Conservation (phyloP, 1,140 invertebrate genomes). For the Asbolus verrucosus region DNA sequence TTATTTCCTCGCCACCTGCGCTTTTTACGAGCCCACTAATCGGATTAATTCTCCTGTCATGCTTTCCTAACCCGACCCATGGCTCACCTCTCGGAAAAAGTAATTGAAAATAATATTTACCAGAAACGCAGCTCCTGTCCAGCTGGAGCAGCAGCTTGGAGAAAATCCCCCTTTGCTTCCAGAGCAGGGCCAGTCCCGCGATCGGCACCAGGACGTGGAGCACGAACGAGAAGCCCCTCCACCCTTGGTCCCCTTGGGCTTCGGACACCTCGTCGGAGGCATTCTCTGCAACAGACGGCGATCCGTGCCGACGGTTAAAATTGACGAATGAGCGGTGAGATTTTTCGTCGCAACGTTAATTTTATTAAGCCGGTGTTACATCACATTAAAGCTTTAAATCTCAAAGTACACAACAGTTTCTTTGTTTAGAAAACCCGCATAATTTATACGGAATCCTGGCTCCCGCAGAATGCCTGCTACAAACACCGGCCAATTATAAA, state of each 20-base stretch:
- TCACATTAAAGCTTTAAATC: slow-evolving; percentile 41
- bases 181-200: slow-evolving; percentile 50
- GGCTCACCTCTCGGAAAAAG: no score
- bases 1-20: no score
- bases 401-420: slow-evolving; percentile 46
- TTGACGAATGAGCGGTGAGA: not conserved
- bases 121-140: slow-evolving; percentile 54
- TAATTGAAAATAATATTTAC: slow-evolving; percentile 52
- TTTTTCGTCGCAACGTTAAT: slow-evolving; percentile 33
- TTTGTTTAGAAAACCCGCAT: slow-evolving; percentile 48
- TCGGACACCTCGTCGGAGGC: not conserved
- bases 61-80: no score
- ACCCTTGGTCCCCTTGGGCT: slow-evolving; percentile 10
- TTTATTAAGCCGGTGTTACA: slow-evolving; percentile 32
- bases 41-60: no score
- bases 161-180: slow-evolving; percentile 51
- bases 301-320: not conserved
- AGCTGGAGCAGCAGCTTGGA: slow-evolving; percentile 51
- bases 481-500: slow-evolving; percentile 48
- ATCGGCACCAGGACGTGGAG: slow-evolving; percentile 56
- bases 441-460: slow-evolving; percentile 46
- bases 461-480: slow-evolving; percentile 43
- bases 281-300: slow-evolving; percentile 21
- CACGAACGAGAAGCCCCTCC: slow-evolving; percentile 39
- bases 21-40: no score